Percentiles rank a stretch among this genome's conserved stretches.
phyloP scores from a whole-genome alignment of 30 jellyfish, hydroid and myxozoan species.

The Rhopilema esculentum region DNA sequence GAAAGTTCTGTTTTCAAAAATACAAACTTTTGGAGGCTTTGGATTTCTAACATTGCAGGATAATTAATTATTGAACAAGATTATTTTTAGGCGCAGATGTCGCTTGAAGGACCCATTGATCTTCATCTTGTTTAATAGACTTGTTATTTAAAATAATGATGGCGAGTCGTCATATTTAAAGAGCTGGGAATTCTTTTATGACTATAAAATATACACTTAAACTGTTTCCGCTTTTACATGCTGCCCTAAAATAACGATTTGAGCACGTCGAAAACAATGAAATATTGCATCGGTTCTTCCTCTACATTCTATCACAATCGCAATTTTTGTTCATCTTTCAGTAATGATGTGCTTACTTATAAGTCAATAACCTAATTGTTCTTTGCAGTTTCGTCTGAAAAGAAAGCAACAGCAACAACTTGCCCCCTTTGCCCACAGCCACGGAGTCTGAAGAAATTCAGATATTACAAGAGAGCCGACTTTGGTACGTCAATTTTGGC shows the following conservation, averaged over 20 bases:
- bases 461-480: constrained; percentile 59
- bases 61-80: background rate
- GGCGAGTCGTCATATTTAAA: background rate
- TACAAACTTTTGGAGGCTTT: background rate
- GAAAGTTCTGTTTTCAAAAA: background rate
- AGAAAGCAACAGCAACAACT: background rate
- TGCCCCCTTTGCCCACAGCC: constrained; percentile 57
- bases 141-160: background rate
- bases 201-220: background rate
- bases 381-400: background rate
- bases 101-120: background rate
- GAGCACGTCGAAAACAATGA: background rate
- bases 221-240: background rate
- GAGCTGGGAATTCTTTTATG: background rate
- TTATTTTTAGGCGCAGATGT: background rate
- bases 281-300: no score
- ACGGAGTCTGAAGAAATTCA: constrained; percentile 37
- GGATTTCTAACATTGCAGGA: background rate
- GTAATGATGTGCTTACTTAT: no score
- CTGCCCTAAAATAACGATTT: background rate
- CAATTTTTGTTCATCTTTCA: no score
- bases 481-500: constrained; percentile 64
- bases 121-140: background rate
- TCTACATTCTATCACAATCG: no score
- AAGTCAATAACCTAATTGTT: background rate